Evolutionary conservation across 2,888 invertebrate genomes (phyloP).

Genomic region (Macrosoma leucophasiata): DNA sequence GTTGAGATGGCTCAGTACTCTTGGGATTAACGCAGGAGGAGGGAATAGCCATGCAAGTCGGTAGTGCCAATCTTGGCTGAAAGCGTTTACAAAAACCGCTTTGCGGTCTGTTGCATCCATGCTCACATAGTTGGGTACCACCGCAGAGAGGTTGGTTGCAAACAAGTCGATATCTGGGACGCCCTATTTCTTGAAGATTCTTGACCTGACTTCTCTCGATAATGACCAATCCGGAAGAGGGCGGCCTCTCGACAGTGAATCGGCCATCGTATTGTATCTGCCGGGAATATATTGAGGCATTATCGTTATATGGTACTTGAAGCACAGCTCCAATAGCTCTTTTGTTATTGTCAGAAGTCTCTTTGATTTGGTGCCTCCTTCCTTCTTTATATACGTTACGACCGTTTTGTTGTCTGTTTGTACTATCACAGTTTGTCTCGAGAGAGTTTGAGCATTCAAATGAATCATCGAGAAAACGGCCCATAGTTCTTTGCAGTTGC

Average conservation of each 20-base stretch:
- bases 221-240: no score
- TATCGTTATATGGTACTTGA: neutral
- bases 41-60: conserved; percentile 6
- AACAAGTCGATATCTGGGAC: neutral
- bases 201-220: no score
- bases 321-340: neutral
- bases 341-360: conserved; percentile 12
- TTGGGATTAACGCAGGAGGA: conserved; percentile 14
- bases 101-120: neutral
- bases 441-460: conserved; percentile 1
- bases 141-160: no score
- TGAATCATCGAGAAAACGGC: conserved; percentile 12
- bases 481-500: conserved; percentile 15
- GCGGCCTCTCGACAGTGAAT: conserved; percentile 5
- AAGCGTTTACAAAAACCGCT: neutral
- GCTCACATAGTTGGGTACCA: neutral
- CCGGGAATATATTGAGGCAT: conserved; percentile 1
- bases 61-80: conserved; percentile 1
- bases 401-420: conserved; percentile 28
- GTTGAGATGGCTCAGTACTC: conserved; percentile 19
- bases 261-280: neutral
- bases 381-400: conserved; percentile 24
- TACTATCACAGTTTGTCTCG: conserved; percentile 14
- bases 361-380: conserved; percentile 25
- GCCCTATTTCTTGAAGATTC: conserved; percentile 6